phyloP scores from a whole-genome alignment of 2,888 invertebrate genomes.

The Amiota mariae region DNA sequence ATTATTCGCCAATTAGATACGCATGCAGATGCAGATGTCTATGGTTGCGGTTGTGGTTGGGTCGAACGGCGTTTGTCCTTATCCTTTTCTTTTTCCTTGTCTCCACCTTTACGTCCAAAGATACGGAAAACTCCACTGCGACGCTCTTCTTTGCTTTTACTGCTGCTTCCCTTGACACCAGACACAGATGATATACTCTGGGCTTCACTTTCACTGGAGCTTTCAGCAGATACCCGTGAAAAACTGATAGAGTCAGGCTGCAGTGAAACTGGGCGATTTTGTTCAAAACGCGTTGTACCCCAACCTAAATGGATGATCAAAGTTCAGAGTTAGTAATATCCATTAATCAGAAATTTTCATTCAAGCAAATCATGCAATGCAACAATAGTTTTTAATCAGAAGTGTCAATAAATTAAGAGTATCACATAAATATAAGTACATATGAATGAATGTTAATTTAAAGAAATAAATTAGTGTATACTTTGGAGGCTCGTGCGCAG shows the following conservation, averaged over 20 bases:
- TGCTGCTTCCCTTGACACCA: slow-evolving; percentile 70
- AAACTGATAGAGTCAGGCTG: slow-evolving; percentile 69
- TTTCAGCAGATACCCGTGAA: slow-evolving; percentile 71
- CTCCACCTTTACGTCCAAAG: slow-evolving; percentile 72
- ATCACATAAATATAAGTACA: slow-evolving; percentile 15
- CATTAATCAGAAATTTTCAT: background rate
- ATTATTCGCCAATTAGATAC: no score
- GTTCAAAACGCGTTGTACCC: slow-evolving; percentile 71
- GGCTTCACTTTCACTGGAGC: slow-evolving; percentile 74
- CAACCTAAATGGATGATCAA: slow-evolving; percentile 64
- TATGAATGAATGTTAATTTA: slow-evolving; percentile 15
- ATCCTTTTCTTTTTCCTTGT: slow-evolving; percentile 64
- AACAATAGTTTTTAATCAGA: background rate
- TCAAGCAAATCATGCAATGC: slow-evolving; percentile 47
- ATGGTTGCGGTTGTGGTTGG: slow-evolving; percentile 53
- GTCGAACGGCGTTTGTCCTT: slow-evolving; percentile 70
- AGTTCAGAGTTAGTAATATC: background rate
- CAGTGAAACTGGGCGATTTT: slow-evolving; percentile 71
- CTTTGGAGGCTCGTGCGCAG: slow-evolving; percentile 72
- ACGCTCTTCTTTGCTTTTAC: slow-evolving; percentile 70
- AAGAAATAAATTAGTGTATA: slow-evolving; percentile 51
- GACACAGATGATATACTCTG: slow-evolving; percentile 73
- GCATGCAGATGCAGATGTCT: background rate
- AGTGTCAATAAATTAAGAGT: no score
- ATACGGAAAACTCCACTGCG: slow-evolving; percentile 73